These are phyloP conservation scores for Morinoia aosen DNA, from an alignment of 2,888 invertebrate species.

Conservation along the genomic window DNA sequence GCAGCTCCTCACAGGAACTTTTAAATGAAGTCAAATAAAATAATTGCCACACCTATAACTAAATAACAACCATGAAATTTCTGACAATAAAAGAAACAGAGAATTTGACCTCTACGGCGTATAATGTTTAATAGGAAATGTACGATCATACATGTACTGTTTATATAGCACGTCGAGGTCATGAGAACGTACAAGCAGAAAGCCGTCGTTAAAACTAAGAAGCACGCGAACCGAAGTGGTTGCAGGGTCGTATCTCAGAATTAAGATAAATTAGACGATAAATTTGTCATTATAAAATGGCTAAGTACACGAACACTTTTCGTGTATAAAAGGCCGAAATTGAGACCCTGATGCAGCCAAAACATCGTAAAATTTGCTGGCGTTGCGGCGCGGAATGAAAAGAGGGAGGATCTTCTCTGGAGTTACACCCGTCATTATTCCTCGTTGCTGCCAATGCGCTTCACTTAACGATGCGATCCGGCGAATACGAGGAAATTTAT, in stretches of 20 bases:
- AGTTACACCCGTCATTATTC: background rate
- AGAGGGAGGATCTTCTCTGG: background rate
- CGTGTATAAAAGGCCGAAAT: background rate
- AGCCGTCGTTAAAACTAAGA: background rate
- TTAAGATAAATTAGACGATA: background rate
- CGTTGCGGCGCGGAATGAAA: background rate
- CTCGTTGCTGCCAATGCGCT: background rate
- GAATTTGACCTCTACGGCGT: background rate
- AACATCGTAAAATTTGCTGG: background rate
- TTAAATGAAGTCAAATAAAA: no score
- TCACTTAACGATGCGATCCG: background rate
- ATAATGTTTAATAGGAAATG: background rate
- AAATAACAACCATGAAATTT: background rate
- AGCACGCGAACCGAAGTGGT: background rate
- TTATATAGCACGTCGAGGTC: background rate
- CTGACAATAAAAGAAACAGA: background rate
- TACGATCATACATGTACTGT: background rate
- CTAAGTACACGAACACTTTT: background rate
- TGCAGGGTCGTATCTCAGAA: background rate
- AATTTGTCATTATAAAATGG: background rate
- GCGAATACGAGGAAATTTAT: slow-evolving; percentile 2
- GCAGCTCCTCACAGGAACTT: no score
- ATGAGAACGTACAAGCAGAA: background rate
- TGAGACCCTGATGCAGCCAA: background rate
- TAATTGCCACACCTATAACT: no score